These are phyloP conservation scores for Lingula anatina DNA, from an alignment of 2,888 invertebrate genomes.

Conservation along the genomic window DNA sequence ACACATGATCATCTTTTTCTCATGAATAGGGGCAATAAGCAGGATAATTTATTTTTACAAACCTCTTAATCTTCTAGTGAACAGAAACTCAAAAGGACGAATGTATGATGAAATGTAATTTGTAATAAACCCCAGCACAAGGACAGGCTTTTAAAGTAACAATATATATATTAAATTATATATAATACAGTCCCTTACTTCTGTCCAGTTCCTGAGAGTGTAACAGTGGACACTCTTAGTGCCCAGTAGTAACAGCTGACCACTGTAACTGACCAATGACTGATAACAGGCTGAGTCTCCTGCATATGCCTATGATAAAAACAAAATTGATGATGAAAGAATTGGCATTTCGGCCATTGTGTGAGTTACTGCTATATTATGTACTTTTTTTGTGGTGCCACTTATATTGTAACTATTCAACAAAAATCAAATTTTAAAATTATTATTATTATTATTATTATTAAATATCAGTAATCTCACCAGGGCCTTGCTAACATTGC, in stretches of 20 bases:
- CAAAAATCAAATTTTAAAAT: not conserved
- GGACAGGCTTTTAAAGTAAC: no score
- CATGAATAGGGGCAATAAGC: no score
- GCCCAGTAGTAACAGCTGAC: conserved; percentile 68
- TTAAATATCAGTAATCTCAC: no score
- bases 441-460: no score
- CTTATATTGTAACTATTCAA: not conserved
- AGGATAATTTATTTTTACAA: no score
- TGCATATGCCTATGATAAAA: conserved; percentile 59
- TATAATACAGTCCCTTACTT: conserved; percentile 39
- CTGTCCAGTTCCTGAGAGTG: conserved; percentile 56
- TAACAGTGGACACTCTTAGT: conserved; percentile 61
- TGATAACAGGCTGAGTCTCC: conserved; percentile 74
- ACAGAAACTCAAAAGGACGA: not conserved
- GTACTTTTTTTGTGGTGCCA: not conserved
- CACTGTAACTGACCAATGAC: conserved; percentile 65
- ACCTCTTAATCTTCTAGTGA: not conserved
- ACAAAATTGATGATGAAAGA: not conserved
- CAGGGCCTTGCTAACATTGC: conserved; percentile 80
- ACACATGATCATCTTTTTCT: no score
- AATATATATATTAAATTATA: no score
- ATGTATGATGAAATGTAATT: no score
- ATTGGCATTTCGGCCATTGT: not conserved
- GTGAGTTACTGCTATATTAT: not conserved
- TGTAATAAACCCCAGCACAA: no score